These are phyloP conservation scores for Drusus annulatus DNA, from an alignment of 1,140 invertebrate genomes.

Conservation along the genomic window DNA sequence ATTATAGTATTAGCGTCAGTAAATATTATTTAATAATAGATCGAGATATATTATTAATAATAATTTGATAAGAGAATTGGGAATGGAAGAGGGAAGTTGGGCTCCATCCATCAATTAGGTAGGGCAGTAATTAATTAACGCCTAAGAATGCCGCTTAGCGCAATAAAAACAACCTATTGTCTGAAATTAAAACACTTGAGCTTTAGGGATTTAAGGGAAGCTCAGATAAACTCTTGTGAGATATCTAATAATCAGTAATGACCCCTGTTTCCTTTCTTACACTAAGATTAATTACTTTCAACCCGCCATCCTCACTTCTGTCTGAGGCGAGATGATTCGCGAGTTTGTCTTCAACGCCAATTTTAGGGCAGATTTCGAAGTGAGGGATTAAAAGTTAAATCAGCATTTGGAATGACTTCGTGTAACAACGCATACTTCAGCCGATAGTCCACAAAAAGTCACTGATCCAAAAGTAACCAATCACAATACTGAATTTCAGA, in stretches of 20 bases:
- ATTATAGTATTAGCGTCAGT: neutral
- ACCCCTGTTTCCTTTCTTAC: slow-evolving; percentile 42
- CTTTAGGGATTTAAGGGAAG: slow-evolving; percentile 55
- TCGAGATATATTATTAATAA: slow-evolving; percentile 18
- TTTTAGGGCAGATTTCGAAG: neutral
- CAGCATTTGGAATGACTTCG: no score
- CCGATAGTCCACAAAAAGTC: no score
- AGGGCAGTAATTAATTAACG: slow-evolving; percentile 59
- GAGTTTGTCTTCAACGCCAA: neutral
- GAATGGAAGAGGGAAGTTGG: slow-evolving; percentile 1
- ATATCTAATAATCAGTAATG: slow-evolving; percentile 56
- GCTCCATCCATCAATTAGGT: slow-evolving; percentile 57
- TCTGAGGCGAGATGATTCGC: neutral
- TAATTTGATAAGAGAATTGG: neutral
- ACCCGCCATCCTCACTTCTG: neutral
- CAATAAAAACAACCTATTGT: slow-evolving; percentile 57
- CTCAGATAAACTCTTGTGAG: slow-evolving; percentile 57
- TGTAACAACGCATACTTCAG: no score
- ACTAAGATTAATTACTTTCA: slow-evolving; percentile 25
- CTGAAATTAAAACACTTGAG: slow-evolving; percentile 44
- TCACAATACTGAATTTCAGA: no score
- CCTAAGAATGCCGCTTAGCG: slow-evolving; percentile 53
- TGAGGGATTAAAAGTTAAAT: neutral
- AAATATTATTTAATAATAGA: neutral
- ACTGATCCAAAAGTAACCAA: no score